A percentile compares a stretch with the other conserved stretches of the same genome.
Conservation (phyloP, 2,888 invertebrate species). For the Eupithecia tripunctaria region DNA sequence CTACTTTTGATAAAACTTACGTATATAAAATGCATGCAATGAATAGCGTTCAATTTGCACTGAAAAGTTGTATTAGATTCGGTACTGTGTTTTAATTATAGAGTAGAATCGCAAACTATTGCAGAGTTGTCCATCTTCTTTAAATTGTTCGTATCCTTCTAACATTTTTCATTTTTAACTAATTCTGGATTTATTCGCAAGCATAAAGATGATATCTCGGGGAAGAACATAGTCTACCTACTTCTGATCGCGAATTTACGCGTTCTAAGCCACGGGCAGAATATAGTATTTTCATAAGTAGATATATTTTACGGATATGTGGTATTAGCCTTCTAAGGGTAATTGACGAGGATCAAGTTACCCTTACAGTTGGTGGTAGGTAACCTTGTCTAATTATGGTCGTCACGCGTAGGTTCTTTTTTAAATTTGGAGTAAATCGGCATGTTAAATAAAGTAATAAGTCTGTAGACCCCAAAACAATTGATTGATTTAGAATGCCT, state of each 20-base stretch:
- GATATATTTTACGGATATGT: too few relatives aligned
- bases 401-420: too few relatives aligned
- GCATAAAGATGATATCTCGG: background rate
- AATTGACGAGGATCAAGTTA: too few relatives aligned
- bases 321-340: too few relatives aligned
- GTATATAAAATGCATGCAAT: too few relatives aligned
- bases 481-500: too few relatives aligned
- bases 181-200: background rate
- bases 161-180: background rate
- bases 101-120: background rate
- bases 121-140: background rate
- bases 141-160: background rate
- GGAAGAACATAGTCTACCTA: background rate
- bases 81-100: background rate
- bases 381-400: too few relatives aligned
- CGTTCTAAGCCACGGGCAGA: background rate
- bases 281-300: background rate
- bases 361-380: too few relatives aligned
- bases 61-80: background rate
- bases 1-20: too few relatives aligned
- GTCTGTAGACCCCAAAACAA: too few relatives aligned
- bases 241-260: background rate
- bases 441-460: too few relatives aligned
- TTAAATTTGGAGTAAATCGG: too few relatives aligned
- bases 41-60: slow-evolving; percentile 1